Base-by-base conservation (phyloP, 2,888 invertebrate genomes). In the Griposia aprilina region DNA sequence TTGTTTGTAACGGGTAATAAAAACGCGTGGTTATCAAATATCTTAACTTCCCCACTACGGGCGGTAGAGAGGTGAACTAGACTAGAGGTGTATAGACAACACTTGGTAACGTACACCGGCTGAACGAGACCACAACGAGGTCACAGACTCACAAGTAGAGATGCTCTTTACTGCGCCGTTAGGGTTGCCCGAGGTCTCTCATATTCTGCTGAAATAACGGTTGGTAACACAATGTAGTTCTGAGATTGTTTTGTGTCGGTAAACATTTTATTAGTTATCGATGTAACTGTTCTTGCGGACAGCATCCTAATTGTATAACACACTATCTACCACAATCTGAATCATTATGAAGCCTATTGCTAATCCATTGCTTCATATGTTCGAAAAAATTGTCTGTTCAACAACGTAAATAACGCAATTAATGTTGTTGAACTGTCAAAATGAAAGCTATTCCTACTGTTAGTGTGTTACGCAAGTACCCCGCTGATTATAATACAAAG, bases 51-150 rank as follows among this genome's bases (percentile, higher is more conserved):
- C 30, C 20, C 50, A 30, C 45, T 62, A 48, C 26, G 50, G 62
- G 50, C 50, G 65, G 78, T 48, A 78, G 65, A 74, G 72, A 78
- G 72, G 71, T 82, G 57, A 73, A 71, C 55, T 81, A 85, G 72
- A 71, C 55, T 81, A 85, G 72, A 76, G 83, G 86, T 80, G 75
- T 76, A 63, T 73, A 74, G 68, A 74, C 70, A 67, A 80, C 83
- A 63, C 79, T 86, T 66, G 74, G 89, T 89, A 89, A 89, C 71
- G n/a, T 80, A 87, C 79, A 89, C 88, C 87, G 79, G 76, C 80
- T 62, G 66, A 69, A 76, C 85, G 69, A 79, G 82, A 89, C 88
- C 88, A 83, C 88, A 89, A 86, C 84, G 88, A 81, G 88, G 89
- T 88, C 88, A 83, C 77, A 76, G 74, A 52, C 80, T 52, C 45